Conservation (phyloP, 2,113 vertebrate genomes). For the Suricata suricatta region DNA sequence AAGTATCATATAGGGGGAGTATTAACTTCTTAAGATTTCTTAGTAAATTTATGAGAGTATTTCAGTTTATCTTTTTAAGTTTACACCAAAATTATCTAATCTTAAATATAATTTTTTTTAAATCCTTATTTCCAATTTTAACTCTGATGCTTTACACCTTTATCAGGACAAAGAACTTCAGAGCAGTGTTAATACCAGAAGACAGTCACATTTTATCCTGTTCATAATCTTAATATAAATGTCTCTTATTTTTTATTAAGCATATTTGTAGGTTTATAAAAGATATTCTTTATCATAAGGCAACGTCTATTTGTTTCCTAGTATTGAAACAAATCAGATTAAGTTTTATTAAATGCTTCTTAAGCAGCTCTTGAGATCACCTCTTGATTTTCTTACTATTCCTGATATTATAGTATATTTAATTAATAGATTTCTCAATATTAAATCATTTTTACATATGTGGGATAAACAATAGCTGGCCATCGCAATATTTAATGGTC, state of each 20-base stretch:
- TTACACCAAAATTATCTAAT: not conserved
- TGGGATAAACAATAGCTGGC: not conserved
- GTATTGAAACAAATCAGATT: not conserved
- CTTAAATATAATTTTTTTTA: not conserved
- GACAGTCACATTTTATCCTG: not conserved
- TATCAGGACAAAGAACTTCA: not conserved
- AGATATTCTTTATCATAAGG: not conserved
- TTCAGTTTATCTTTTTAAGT: not conserved
- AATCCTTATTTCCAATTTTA: not conserved
- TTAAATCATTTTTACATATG: not conserved
- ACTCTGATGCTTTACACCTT: not conserved
- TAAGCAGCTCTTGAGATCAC: not conserved
- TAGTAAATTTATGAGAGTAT: not conserved
- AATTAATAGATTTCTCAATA: constrained; percentile 28
- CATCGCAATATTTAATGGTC: not conserved
- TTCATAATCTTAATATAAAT: not conserved
- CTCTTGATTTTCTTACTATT: not conserved
- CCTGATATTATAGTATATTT: not conserved
- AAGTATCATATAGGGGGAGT: not conserved
- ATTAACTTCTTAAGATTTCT: not conserved
- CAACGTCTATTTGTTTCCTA: not conserved
- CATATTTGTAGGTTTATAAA: not conserved
- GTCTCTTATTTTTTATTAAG: not conserved
- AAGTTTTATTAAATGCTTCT: not conserved
- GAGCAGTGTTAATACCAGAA: not conserved